Percentiles rank a stretch among this genome's conserved stretches.
phyloP scores from a whole-genome alignment of 2,113 vertebrate species.

The Sinocyclocheilus grahami region DNA sequence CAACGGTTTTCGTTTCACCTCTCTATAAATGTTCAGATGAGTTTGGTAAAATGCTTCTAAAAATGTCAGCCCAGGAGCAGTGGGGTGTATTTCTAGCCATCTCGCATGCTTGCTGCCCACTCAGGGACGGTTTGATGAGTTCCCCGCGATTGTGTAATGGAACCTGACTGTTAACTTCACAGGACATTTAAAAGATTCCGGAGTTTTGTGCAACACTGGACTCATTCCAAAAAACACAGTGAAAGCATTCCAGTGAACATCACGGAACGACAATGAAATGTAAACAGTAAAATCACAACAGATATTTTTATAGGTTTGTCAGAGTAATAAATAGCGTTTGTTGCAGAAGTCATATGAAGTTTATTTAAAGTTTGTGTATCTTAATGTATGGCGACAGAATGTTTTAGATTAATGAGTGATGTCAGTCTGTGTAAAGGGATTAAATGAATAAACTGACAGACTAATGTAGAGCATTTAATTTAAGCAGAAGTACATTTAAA shows the following conservation, averaged over 20 bases:
- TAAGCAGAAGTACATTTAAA: background rate
- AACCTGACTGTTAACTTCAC: background rate
- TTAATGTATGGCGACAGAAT: slow-evolving; percentile 1
- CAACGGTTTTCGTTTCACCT: slow-evolving; percentile 14
- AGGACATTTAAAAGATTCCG: slow-evolving; percentile 18
- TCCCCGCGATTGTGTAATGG: background rate
- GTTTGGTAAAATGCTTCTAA: slow-evolving; percentile 38
- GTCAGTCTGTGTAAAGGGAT: background rate
- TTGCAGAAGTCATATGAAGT: background rate
- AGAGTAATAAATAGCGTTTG: slow-evolving; percentile 5
- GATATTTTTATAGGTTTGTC: background rate
- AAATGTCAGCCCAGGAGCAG: slow-evolving; percentile 18
- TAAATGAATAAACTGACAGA: slow-evolving; percentile 52
- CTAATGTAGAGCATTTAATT: slow-evolving; percentile 38
- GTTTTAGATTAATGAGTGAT: slow-evolving; percentile 21
- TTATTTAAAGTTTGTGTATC: slow-evolving; percentile 31
- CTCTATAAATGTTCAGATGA: slow-evolving; percentile 26
- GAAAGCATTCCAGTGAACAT: slow-evolving; percentile 10
- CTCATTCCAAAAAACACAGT: slow-evolving; percentile 22
- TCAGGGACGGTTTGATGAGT: slow-evolving; percentile 17
- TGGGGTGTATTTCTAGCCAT: slow-evolving; percentile 31
- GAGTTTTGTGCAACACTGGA: slow-evolving; percentile 42
- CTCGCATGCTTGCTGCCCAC: background rate
- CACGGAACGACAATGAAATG: slow-evolving; percentile 28
- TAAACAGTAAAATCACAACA: slow-evolving; percentile 31